Base-by-base conservation (phyloP, 23 tunicate species). In the Aplidium turbinatum region DNA sequence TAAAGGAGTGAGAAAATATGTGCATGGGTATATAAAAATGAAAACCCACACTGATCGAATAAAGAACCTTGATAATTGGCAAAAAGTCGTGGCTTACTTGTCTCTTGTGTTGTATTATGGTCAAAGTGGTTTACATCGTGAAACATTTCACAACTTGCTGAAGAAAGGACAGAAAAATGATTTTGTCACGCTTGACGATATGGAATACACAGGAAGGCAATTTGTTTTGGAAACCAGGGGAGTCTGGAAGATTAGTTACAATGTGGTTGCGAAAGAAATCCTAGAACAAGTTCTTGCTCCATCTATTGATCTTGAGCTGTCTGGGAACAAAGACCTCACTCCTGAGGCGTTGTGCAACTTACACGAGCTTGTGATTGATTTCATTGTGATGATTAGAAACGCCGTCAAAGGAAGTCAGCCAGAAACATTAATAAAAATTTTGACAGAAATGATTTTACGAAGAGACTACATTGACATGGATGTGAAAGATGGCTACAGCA, bases 211-310 rank as follows among this genome's bases (percentile, higher is more conserved):
- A 5, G 91, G 74, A 0, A 29, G 26, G 4, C 72, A 77, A 46
- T 85, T 85, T 57, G 45, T 85, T 22, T 25, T 31, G 33, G 78
- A 77, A 57, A 31, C 54, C 4, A 39, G 45, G 0, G 52, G 62
- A 6, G 47, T 2, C 28, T 85, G 91, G 91, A 85, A 68, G 23
- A 85, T 85, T 3, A 68, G 33, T 26, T 85, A 85, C 65, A 20
- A 64, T 45, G 64, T 40, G 0, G 91, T 85, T 24, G 91, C 91
- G 0, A 77, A 70, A 68, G 83, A 85, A 68, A 69, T 85, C 32
- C 66, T 85, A 22, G 83, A 85, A 3, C 82, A 76, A 38, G 48
- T 81, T 0, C 62, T 81, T 32, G 30, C 63, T 6, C 46, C 58
- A 26, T 16, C n/a, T 16, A 33, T 61, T 25, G 71, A 47, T 3